These are phyloP conservation scores for Criorhina ranunculi DNA, from an alignment of 2,888 invertebrate species.

Conservation along the genomic window DNA sequence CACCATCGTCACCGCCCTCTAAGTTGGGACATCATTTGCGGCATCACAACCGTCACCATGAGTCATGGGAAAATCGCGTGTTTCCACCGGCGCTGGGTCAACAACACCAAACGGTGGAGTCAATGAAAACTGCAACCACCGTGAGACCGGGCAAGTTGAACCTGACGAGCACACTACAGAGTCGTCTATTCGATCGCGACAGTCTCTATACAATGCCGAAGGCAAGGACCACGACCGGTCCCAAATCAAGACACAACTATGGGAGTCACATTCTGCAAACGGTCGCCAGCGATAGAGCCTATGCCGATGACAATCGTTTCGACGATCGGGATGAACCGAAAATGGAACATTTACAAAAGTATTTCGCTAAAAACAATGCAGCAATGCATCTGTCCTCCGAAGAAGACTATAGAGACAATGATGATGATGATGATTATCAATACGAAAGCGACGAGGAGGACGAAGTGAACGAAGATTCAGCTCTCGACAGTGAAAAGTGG, in stretches of 20 bases:
- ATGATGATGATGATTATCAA: conserved; percentile 78
- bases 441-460: conserved; percentile 79
- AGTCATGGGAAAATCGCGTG: conserved; percentile 81
- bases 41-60: conserved; percentile 82
- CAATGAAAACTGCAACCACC: conserved; percentile 41
- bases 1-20: conserved; percentile 42
- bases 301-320: conserved; percentile 68
- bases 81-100: conserved; percentile 80
- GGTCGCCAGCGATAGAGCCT: conserved; percentile 43
- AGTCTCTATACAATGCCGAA: conserved; percentile 78
- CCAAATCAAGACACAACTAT: conserved; percentile 75
- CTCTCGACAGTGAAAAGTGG: conserved; percentile 82
- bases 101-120: conserved; percentile 75
- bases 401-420: conserved; percentile 55
- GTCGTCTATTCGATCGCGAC: conserved; percentile 82
- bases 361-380: conserved; percentile 67
- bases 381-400: conserved; percentile 51
- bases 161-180: conserved; percentile 76
- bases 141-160: conserved; percentile 65
- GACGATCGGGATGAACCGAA: conserved; percentile 51
- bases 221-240: conserved; percentile 78
- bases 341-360: conserved; percentile 57
- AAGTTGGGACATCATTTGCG: conserved; percentile 80
- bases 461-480: conserved; percentile 81
- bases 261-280: conserved; percentile 68